A percentile compares a stretch with the other conserved stretches of the same genome.
Conservation (phyloP, 2,113 vertebrate genomes). For the Xyrauchen texanus region DNA sequence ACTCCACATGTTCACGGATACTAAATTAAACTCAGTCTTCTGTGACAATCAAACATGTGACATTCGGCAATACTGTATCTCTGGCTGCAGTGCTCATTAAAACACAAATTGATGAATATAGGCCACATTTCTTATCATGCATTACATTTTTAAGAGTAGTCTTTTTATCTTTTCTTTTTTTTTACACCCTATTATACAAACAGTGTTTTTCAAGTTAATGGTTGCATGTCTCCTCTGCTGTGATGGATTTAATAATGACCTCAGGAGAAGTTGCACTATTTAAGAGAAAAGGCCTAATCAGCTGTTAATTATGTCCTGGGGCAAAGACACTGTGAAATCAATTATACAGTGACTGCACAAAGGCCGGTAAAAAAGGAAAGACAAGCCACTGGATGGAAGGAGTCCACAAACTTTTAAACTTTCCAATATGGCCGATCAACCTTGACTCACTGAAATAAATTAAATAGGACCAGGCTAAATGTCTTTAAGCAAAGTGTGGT, state of each 20-base stretch:
- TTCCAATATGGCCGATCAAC: slow-evolving; percentile 42
- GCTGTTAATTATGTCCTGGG: slow-evolving; percentile 54
- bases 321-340: slow-evolving; percentile 55
- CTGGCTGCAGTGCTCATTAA: not conserved
- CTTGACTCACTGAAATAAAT: slow-evolving; percentile 48
- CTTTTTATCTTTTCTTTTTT: not conserved
- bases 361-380: slow-evolving; percentile 32
- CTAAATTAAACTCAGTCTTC: not conserved
- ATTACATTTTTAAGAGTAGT: not conserved
- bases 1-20: no score
- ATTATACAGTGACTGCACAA: slow-evolving; percentile 58
- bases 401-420: slow-evolving; percentile 36
- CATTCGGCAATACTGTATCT: not conserved
- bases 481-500: slow-evolving; percentile 6
- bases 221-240: slow-evolving; percentile 8
- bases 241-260: slow-evolving; percentile 31
- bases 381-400: slow-evolving; percentile 30
- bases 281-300: slow-evolving; percentile 39
- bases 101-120: not conserved
- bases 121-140: slow-evolving; percentile 14
- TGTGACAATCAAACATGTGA: not conserved
- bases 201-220: not conserved
- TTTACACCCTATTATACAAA: not conserved
- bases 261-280: slow-evolving; percentile 36
- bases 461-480: slow-evolving; percentile 42